Percentiles rank a stretch among this genome's conserved stretches.
phyloP scores from a whole-genome alignment of 2,888 invertebrate species.

The Nezara viridula region DNA sequence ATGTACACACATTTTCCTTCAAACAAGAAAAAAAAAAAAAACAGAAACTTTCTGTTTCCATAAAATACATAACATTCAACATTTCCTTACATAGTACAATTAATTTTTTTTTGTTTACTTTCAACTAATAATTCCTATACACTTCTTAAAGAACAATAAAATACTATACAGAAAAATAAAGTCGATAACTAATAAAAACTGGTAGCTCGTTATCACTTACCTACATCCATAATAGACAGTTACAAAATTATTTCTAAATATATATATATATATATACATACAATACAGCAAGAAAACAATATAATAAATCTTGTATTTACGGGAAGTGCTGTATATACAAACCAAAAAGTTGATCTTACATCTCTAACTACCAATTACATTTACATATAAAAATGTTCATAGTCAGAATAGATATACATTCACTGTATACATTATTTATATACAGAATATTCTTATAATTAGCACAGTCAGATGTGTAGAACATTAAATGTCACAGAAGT shows the following conservation, averaged over 20 bases:
- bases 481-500: background rate
- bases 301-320: slow-evolving; percentile 28
- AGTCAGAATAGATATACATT: background rate
- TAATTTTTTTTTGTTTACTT: background rate
- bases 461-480: background rate
- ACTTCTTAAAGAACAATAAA: slow-evolving; percentile 19
- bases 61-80: slow-evolving; percentile 29
- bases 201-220: background rate
- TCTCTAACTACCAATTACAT: slow-evolving; percentile 11
- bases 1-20: background rate
- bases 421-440: slow-evolving; percentile 33
- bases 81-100: background rate
- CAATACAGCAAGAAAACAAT: slow-evolving; percentile 45
- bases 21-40: background rate
- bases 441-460: slow-evolving; percentile 33
- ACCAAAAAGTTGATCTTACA: slow-evolving; percentile 17
- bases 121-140: slow-evolving; percentile 12
- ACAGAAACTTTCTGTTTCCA: background rate
- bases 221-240: background rate
- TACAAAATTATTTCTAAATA: slow-evolving; percentile 31
- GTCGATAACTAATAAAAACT: slow-evolving; percentile 38
- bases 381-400: slow-evolving; percentile 31
- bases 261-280: slow-evolving; percentile 34
- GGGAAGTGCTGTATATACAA: slow-evolving; percentile 25
- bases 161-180: slow-evolving; percentile 10